phyloP scores from a whole-genome alignment of 2,797 vertebrate genomes.

The Momotus momota region DNA sequence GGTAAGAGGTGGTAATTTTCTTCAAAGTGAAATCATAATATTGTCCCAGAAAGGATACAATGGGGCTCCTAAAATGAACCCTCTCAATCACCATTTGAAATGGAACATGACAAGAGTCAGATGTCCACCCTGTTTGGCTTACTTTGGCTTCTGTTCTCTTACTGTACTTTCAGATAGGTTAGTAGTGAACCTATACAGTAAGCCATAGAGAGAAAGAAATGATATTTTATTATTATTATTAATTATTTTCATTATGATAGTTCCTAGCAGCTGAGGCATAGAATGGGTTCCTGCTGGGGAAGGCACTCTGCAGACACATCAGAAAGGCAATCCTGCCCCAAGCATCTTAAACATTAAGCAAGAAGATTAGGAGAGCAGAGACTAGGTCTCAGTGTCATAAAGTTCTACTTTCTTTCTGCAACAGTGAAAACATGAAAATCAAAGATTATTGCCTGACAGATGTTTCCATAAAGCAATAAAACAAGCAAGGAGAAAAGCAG shows the following conservation, averaged over 20 bases:
- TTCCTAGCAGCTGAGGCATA: neutral
- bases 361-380: neutral
- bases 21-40: neutral
- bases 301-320: neutral
- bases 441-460: slow-evolving; percentile 37
- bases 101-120: neutral
- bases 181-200: neutral
- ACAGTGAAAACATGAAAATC: slow-evolving; percentile 3
- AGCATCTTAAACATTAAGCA: slow-evolving; percentile 8
- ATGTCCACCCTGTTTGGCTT: neutral
- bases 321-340: neutral
- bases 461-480: slow-evolving; percentile 49
- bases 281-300: neutral
- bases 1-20: neutral
- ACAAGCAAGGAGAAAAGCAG: neutral
- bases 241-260: slow-evolving; percentile 32
- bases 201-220: neutral
- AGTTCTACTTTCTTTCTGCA: slow-evolving; percentile 23
- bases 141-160: neutral
- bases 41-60: neutral
- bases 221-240: neutral
- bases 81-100: neutral
- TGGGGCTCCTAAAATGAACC: neutral
- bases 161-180: neutral
- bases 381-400: neutral